Evolutionary conservation across 2,888 invertebrate species (phyloP), one percentile per base, ranked within the genome.

Genomic region (Conops quadrifasciatus): DNA sequence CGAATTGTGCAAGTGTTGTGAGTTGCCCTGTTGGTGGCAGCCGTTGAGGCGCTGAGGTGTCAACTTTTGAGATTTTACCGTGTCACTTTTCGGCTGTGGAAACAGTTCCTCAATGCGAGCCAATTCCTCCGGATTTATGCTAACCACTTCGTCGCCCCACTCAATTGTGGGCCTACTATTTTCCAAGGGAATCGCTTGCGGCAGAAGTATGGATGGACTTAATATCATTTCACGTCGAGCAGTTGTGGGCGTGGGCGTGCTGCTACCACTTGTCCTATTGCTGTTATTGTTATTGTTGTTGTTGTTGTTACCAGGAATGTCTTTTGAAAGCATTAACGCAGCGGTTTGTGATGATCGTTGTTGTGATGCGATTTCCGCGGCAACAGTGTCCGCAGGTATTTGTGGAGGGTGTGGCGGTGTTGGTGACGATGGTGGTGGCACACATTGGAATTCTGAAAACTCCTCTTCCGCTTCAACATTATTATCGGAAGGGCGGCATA

Each of bases 81-180:
- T 16, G 62, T 72, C 16, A 51, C 60, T 64, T 75, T 79, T 77
- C n/a, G 79, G 77, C 69, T 83, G 81, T 11, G 86, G 83, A 71
- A 86, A 86, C 1, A 85, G 75, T 73, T 85, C 83, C 67, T 86
- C 86, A 47, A 86, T 83, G 63, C 86, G 80, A 0, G 84, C 84
- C 72, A 86, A 64, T 70, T 86, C 85, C 67, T 85, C 85, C 7
- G 83, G 80, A 78, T 85, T 83, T 16, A 86, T 85, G 67, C 86
- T 88, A 21, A 82, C 87, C 0, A 80, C 75, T 36, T 79, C 80
- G 76, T 88, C 87, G 7, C 89, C 88, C 89, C 89, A 89, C 74
- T 88, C 87, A 43, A 89, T 88, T 77, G 85, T 81, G 0, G 86
- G 82, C 68, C 81, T 80, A 53, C 71, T 74, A 51, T 53, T 76